phyloP scores from a whole-genome alignment of 1,140 invertebrate species.

The Andricus grossulariae region DNA sequence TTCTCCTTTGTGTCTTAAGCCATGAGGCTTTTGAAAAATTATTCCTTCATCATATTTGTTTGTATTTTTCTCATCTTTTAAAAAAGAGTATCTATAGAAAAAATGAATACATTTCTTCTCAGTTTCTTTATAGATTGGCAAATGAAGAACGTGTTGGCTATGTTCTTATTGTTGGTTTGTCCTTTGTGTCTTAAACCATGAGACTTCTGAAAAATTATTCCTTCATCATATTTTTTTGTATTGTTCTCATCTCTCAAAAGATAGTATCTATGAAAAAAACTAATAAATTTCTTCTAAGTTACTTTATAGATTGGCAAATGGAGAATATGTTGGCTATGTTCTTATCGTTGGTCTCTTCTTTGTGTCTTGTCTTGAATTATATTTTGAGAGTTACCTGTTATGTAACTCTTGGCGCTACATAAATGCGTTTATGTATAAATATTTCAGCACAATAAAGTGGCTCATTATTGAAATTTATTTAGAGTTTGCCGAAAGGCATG shows the following conservation, averaged over 20 bases:
- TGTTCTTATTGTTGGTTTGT: not conserved
- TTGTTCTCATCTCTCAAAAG: too few species aligned
- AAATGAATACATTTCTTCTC: not conserved
- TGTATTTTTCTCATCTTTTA: too few species aligned
- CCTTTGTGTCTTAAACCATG: too few species aligned
- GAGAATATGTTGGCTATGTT: not conserved
- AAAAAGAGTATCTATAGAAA: too few species aligned
- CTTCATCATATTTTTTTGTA: too few species aligned
- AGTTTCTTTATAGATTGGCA: not conserved
- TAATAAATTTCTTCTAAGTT: not conserved
- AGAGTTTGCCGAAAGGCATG: not conserved
- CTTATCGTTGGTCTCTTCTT: not conserved
- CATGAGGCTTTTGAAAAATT: too few species aligned
- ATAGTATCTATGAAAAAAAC: too few species aligned
- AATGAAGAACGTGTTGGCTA: not conserved
- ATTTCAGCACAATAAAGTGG: not conserved
- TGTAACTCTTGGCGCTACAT: not conserved
- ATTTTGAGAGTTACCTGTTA: not conserved
- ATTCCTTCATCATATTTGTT: too few species aligned
- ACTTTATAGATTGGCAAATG: not conserved
- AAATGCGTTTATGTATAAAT: not conserved
- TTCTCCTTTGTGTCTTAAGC: not conserved
- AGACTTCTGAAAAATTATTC: too few species aligned
- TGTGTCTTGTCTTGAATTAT: not conserved
- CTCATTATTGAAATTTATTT: not conserved